phyloP scores from a whole-genome alignment of 2,797 vertebrate species.

The Semaprochilodus insignis region DNA sequence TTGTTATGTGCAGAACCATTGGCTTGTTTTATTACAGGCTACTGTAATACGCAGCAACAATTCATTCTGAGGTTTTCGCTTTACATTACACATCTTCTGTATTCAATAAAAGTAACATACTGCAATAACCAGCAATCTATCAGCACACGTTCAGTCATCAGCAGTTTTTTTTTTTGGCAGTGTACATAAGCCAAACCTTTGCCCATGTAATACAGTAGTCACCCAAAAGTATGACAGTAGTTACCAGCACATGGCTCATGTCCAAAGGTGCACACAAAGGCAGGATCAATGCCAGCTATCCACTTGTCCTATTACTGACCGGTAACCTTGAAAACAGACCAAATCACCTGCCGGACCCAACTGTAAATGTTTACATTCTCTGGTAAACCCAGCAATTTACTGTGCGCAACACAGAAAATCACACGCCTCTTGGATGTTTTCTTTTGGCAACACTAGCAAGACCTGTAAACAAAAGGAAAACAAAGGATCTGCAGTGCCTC shows the following conservation, averaged over 20 bases:
- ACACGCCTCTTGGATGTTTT: background rate
- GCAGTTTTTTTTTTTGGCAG: background rate
- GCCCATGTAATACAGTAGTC: background rate
- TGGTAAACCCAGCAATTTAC: background rate
- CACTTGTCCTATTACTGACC: constrained; percentile 7
- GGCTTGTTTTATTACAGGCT: constrained; percentile 29
- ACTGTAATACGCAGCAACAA: constrained; percentile 37
- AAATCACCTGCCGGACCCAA: background rate
- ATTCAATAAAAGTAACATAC: constrained; percentile 15
- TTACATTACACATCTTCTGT: constrained; percentile 18
- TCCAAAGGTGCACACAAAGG: background rate
- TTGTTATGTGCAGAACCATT: constrained; percentile 18
- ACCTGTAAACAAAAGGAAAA: constrained; percentile 17
- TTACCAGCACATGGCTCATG: constrained; percentile 1
- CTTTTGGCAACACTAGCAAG: background rate
- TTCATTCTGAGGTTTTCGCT: constrained; percentile 24
- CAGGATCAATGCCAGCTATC: constrained; percentile 4
- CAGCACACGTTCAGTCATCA: constrained; percentile 8
- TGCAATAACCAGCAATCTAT: constrained; percentile 15
- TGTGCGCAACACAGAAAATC: background rate
- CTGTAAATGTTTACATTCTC: background rate
- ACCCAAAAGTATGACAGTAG: no score
- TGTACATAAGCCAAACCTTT: background rate
- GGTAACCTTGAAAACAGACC: constrained; percentile 4
- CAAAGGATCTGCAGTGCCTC: constrained; percentile 5